These are phyloP conservation scores for Pollenia griseotomentosa DNA, from an alignment of 2,888 invertebrate species.

Conservation along the genomic window DNA sequence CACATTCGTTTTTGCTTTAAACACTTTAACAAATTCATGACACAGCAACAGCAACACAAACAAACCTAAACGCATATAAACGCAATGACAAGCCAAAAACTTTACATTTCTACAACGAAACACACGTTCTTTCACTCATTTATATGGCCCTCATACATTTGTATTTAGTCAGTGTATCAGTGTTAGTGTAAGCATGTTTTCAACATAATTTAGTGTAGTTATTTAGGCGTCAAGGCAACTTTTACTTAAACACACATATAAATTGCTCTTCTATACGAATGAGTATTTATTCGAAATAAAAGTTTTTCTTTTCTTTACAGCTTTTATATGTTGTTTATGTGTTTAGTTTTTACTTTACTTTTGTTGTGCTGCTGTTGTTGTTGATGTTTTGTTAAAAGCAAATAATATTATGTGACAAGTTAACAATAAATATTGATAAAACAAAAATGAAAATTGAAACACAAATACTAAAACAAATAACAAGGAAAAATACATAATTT, in stretches of 20 bases:
- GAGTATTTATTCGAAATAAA: slow-evolving; percentile 55
- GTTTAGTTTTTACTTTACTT: slow-evolving; percentile 53
- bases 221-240: slow-evolving; percentile 64
- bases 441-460: slow-evolving; percentile 59
- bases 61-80: not conserved
- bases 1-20: slow-evolving; percentile 51
- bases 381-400: slow-evolving; percentile 55
- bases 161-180: slow-evolving; percentile 9
- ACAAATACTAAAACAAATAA: slow-evolving; percentile 38
- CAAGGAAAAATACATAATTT: slow-evolving; percentile 4
- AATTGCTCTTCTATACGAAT: slow-evolving; percentile 18
- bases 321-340: slow-evolving; percentile 54
- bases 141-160: not conserved
- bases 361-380: slow-evolving; percentile 16
- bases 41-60: not conserved
- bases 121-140: slow-evolving; percentile 13
- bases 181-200: slow-evolving; percentile 21
- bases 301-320: slow-evolving; percentile 50
- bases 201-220: slow-evolving; percentile 35
- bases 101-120: slow-evolving; percentile 17
- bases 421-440: slow-evolving; percentile 72
- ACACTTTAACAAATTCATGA: slow-evolving; percentile 23
- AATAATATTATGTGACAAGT: slow-evolving; percentile 70
- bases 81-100: slow-evolving; percentile 42
- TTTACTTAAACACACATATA: slow-evolving; percentile 52